phyloP scores from a whole-genome alignment of 2,113 vertebrate genomes.

The Edolisoma coerulescens region DNA sequence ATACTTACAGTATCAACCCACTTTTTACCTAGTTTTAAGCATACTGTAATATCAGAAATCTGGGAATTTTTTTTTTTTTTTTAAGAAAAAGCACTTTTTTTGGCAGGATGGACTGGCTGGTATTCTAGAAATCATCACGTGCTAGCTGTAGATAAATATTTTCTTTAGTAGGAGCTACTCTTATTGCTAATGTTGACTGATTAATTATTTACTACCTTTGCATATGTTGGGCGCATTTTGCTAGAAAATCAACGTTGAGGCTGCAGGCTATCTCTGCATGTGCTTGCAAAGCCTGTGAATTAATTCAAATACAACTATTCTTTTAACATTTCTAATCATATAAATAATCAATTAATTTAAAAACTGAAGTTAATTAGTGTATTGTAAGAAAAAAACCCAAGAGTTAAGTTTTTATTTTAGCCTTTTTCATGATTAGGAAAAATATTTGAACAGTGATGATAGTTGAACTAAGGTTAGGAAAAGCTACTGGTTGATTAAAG shows the following conservation, averaged over 20 bases:
- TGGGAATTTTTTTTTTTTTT: background rate
- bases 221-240: background rate
- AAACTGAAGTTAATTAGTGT: conserved; percentile 23
- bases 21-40: background rate
- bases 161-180: background rate
- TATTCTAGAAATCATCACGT: background rate
- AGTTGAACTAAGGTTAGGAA: background rate
- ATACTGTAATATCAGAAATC: background rate
- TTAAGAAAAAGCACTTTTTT: background rate
- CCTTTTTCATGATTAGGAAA: background rate
- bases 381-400: conserved; percentile 16
- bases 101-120: background rate
- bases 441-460: background rate
- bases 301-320: conserved; percentile 14
- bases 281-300: background rate
- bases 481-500: background rate
- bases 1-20: background rate
- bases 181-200: background rate
- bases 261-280: background rate
- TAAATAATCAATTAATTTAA: conserved; percentile 15
- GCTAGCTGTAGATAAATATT: background rate
- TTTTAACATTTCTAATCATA: conserved; percentile 29
- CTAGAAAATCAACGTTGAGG: background rate
- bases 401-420: conserved; percentile 8
- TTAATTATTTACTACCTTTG: conserved; percentile 22